These are phyloP conservation scores for Lacerta agilis DNA, from an alignment of 2,797 vertebrate genomes.

Conservation along the genomic window DNA sequence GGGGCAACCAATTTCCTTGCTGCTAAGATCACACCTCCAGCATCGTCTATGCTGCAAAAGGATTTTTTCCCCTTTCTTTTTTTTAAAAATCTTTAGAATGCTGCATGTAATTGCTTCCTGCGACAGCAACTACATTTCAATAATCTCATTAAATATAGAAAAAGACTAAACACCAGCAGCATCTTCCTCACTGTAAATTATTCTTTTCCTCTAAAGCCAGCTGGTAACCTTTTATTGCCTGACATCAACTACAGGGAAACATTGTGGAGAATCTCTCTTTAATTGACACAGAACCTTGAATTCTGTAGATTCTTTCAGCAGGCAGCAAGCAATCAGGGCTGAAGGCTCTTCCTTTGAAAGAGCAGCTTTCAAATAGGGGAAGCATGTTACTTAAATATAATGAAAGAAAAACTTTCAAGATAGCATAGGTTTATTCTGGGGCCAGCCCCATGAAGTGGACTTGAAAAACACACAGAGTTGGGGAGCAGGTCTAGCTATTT, in stretches of 20 bases:
- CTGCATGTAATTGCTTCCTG: constrained; percentile 33
- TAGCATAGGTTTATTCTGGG: background rate
- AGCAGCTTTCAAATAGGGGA: constrained; percentile 54
- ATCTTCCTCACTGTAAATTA: constrained; percentile 52
- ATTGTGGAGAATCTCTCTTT: constrained; percentile 45
- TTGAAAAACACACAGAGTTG: no score
- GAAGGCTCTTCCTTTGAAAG: constrained; percentile 42
- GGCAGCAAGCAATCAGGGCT: constrained; percentile 30
- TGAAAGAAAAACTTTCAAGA: background rate
- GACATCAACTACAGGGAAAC: constrained; percentile 46
- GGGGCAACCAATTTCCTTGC: background rate
- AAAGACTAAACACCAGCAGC: constrained; percentile 58
- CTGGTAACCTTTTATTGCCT: constrained; percentile 65
- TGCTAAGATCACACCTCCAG: constrained; percentile 17
- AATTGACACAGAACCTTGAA: constrained; percentile 48
- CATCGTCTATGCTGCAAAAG: constrained; percentile 30
- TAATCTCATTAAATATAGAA: constrained; percentile 69
- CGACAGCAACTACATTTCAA: constrained; percentile 49
- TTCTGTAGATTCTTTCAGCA: constrained; percentile 49
- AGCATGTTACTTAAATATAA: constrained; percentile 6
- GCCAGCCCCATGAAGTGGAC: background rate
- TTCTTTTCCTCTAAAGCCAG: constrained; percentile 52
- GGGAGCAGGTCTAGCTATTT: no score
- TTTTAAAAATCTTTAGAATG: background rate
- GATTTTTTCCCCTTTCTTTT: background rate